Evolutionary conservation across 1,140 invertebrate genomes (phyloP), one percentile per base, ranked within the genome.

Genomic region (Drosophila baimaii): DNA sequence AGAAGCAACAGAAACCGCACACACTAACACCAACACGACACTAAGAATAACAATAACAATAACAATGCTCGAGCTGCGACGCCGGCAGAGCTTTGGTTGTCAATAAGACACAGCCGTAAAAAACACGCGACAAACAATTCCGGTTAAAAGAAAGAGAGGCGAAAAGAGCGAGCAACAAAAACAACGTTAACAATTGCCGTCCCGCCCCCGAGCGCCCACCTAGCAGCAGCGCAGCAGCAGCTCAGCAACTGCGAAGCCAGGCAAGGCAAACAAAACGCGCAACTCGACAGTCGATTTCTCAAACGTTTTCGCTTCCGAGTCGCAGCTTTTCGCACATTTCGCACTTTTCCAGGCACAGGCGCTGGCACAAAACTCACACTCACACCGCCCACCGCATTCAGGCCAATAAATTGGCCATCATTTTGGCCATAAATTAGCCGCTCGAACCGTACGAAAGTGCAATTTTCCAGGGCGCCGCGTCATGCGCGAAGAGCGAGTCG

Each of bases 81-180:
- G 19, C 8, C 47, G 68, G 46, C 73, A 63, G 41, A 62, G 58
- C 58, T 64, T 56, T 37, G 43, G 44, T 76, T 79, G 76, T 76
- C 81, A 84, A 84, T 83, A 80, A 59, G 76, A 64, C 61, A 51
- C 58, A 75, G 43, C 58, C 39, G 66, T 75, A 39, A 69, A 75
- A 71, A 78, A 84, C 77, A 77, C 72, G 81, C 81, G 77, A 81
- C 72, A 74, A 83, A 83, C 76, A 59, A 83, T 83, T 76, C 80
- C 76, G 81, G 69, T 49, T 72, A 49, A 39, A 39, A 39, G 68
- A 71, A 46, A 61, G 71, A 69, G 77, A 54, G 59, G 39, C 54
- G 66, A 63, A 54, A 59, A 52, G 31, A 23, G 56, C 54, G 64
- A 63, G 31, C 51, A 35, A 37, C 31, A 52, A 33, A 17, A 64